These are phyloP conservation scores for Procavia capensis DNA, from an alignment of 2,113 vertebrate genomes.

Conservation along the genomic window DNA sequence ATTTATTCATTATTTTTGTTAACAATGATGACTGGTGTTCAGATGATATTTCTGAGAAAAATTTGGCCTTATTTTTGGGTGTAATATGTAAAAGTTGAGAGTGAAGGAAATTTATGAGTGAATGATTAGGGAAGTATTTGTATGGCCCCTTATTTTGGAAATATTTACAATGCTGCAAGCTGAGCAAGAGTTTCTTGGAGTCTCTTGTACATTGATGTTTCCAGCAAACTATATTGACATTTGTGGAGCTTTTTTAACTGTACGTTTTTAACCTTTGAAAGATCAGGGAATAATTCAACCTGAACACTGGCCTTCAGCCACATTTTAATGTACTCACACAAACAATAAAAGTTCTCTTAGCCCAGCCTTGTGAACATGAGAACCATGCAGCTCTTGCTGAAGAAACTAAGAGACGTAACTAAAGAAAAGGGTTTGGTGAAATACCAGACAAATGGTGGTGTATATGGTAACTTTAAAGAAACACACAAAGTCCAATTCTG, in stretches of 20 bases:
- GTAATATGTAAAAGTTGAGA: not conserved
- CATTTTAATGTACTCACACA: not conserved
- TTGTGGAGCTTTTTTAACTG: not conserved
- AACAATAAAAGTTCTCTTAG: not conserved
- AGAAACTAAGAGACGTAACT: not conserved
- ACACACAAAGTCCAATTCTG: not conserved
- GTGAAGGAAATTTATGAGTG: not conserved
- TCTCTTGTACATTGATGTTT: not conserved
- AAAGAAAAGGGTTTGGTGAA: not conserved
- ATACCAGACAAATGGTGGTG: not conserved
- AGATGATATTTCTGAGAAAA: not conserved
- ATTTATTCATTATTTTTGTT: not conserved
- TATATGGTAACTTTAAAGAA: not conserved
- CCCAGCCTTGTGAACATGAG: not conserved
- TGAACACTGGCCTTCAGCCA: conserved; percentile 32
- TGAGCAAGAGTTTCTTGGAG: not conserved
- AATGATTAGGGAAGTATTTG: not conserved
- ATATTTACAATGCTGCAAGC: not conserved
- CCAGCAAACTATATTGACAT: not conserved
- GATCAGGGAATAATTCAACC: not conserved
- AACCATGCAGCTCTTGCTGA: not conserved
- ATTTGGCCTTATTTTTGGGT: not conserved
- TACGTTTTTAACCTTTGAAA: conserved; percentile 50
- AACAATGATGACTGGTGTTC: not conserved
- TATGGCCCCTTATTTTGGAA: not conserved